Percentiles rank a stretch among this genome's conserved stretches.
phyloP scores from a whole-genome alignment of 2,113 vertebrate species.

The Trogon melanurus region DNA sequence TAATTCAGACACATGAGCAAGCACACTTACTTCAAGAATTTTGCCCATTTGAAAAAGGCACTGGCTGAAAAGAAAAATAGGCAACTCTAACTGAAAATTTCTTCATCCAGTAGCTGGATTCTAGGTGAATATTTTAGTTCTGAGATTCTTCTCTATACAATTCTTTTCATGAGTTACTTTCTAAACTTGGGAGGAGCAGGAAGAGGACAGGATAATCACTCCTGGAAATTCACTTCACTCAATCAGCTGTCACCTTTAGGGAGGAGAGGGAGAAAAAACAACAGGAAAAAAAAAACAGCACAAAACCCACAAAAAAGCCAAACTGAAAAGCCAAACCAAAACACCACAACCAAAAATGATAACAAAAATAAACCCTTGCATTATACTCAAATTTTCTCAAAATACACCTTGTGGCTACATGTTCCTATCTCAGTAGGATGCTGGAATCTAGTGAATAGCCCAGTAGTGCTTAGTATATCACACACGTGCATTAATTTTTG shows the following conservation, averaged over 20 bases:
- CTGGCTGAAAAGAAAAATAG: not conserved
- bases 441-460: not conserved
- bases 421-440: not conserved
- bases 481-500: not conserved
- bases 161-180: not conserved
- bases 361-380: fast-evolving
- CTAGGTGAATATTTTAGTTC: not conserved
- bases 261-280: fast-evolving
- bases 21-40: not conserved
- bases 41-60: not conserved
- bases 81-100: not conserved
- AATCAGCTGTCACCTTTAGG: not conserved
- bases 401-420: not conserved
- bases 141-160: not conserved
- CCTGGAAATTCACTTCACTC: not conserved
- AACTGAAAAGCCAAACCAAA: not conserved
- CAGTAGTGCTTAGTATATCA: not conserved
- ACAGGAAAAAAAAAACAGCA: no score
- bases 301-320: not conserved
- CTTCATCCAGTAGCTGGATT: not conserved
- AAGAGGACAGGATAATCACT: not conserved
- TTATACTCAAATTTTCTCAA: not conserved
- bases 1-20: not conserved
- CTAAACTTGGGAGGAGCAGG: not conserved
- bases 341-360: fast-evolving